Evolutionary conservation across 2,888 invertebrate species (phyloP).

Genomic region (Ceraclea dissimilis): DNA sequence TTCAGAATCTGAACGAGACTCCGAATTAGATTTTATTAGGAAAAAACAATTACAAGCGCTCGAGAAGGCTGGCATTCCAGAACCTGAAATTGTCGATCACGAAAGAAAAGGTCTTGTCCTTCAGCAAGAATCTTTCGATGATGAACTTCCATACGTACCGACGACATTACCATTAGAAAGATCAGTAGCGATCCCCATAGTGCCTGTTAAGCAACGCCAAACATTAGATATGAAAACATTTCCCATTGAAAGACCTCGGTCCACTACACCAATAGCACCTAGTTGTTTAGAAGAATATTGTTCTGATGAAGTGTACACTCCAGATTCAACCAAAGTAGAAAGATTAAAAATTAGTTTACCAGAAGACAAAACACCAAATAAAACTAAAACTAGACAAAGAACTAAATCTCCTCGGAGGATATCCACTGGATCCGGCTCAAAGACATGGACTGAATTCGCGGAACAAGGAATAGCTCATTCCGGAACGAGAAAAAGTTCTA

Average conservation of each 20-base stretch:
- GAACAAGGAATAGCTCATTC: conserved; percentile 51
- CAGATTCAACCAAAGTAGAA: conserved; percentile 43
- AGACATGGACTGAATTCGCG: conserved; percentile 56
- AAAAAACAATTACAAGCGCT: conserved; percentile 33
- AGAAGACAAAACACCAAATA: conserved; percentile 44
- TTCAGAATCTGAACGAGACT: conserved; percentile 68
- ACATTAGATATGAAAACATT: conserved; percentile 57
- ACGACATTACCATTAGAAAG: conserved; percentile 84
- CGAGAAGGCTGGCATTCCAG: conserved; percentile 33
- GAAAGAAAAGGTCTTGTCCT: conserved; percentile 72
- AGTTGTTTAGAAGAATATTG: conserved; percentile 66
- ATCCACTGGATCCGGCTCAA: conserved; percentile 40
- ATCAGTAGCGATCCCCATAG: conserved; percentile 70
- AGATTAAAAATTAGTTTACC: conserved; percentile 66
- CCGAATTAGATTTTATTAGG: conserved; percentile 48
- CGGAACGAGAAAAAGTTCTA: conserved; percentile 29
- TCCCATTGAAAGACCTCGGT: conserved; percentile 67
- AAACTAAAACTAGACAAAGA: conserved; percentile 30
- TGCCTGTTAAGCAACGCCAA: conserved; percentile 67
- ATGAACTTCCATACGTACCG: conserved; percentile 80
- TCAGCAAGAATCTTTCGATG: conserved; percentile 77
- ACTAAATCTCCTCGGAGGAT: conserved; percentile 47
- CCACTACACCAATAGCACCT: conserved; percentile 65
- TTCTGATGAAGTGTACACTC: conserved; percentile 35
- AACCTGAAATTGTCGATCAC: conserved; percentile 55